Conservation (phyloP, 2,888 invertebrate genomes). For the Cataglyphis altisquamis region DNA sequence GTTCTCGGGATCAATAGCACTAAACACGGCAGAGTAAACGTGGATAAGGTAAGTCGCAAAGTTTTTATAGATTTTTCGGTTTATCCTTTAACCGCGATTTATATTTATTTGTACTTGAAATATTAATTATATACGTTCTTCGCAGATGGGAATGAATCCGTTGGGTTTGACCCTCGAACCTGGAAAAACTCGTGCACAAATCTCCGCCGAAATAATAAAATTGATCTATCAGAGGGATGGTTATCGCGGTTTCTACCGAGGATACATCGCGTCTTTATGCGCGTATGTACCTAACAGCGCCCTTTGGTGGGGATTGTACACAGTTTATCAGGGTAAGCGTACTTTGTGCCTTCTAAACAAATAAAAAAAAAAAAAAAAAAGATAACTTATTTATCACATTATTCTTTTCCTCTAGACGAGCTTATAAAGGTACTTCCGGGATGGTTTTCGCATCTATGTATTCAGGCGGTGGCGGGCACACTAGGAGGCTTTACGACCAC, state of each 20-base stretch:
- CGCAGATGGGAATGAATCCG: conserved; percentile 90
- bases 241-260: conserved; percentile 95
- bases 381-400: background rate
- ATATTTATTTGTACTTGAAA: background rate
- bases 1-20: conserved; percentile 91
- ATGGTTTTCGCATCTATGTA: conserved; percentile 93
- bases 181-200: conserved; percentile 89
- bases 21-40: conserved; percentile 81
- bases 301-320: conserved; percentile 99
- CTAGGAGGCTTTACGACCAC: conserved; percentile 97
- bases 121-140: background rate
- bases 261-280: conserved; percentile 96
- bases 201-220: conserved; percentile 92
- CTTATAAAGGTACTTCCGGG: conserved; percentile 90
- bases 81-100: background rate
- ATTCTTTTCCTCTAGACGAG: conserved; percentile 89
- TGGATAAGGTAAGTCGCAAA: conserved; percentile 79
- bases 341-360: background rate
- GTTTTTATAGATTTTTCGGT: background rate
- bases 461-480: conserved; percentile 96
- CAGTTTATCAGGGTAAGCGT: conserved; percentile 94
- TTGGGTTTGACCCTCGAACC: conserved; percentile 90
- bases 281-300: conserved; percentile 98
- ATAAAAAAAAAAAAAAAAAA: background rate
- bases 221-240: conserved; percentile 95